These are phyloP conservation scores for Heliconius hewitsoni DNA, from an alignment of 1,140 invertebrate genomes.

Conservation along the genomic window DNA sequence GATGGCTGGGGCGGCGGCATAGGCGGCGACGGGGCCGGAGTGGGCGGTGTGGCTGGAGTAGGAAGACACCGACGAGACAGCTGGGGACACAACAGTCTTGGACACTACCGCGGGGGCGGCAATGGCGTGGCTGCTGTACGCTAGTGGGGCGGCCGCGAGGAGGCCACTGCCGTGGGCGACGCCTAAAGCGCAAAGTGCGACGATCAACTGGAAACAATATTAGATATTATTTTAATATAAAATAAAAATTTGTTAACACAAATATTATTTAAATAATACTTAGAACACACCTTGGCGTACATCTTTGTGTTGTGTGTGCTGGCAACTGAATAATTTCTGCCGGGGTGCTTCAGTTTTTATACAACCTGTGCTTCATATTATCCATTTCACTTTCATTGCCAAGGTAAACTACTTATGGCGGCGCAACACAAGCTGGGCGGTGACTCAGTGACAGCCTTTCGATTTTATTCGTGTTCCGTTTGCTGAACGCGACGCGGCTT, in stretches of 20 bases:
- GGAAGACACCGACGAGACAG: conserved; percentile 50
- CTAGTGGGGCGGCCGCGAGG: conserved; percentile 42
- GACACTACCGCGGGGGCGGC: conserved; percentile 44
- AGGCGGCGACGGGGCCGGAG: conserved; percentile 39
- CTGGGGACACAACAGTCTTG: conserved; percentile 44
- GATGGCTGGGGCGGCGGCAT: conserved; percentile 48
- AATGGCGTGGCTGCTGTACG: conserved; percentile 46
- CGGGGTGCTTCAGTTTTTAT: conserved; percentile 47
- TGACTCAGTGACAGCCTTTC: conserved; percentile 77
- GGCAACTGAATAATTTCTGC: conserved; percentile 77
- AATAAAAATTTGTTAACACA: background rate
- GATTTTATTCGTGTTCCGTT: conserved; percentile 69
- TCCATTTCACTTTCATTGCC: conserved; percentile 76
- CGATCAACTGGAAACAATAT: conserved; percentile 47
- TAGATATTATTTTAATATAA: conserved; percentile 5
- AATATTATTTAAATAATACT: conserved; percentile 1
- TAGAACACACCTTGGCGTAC: conserved; percentile 74
- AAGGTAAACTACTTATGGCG: conserved; percentile 62
- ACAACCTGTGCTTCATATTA: conserved; percentile 35
- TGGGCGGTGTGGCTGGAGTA: conserved; percentile 56
- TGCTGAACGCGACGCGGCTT: conserved; percentile 40
- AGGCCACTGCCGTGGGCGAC: conserved; percentile 50
- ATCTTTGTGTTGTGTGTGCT: conserved; percentile 73
- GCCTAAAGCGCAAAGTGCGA: conserved; percentile 54
- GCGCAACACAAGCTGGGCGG: conserved; percentile 51